Evolutionary conservation across 1,140 invertebrate genomes (phyloP), one percentile per base, ranked within the genome.

Genomic region (Drosophila nebulosa): DNA sequence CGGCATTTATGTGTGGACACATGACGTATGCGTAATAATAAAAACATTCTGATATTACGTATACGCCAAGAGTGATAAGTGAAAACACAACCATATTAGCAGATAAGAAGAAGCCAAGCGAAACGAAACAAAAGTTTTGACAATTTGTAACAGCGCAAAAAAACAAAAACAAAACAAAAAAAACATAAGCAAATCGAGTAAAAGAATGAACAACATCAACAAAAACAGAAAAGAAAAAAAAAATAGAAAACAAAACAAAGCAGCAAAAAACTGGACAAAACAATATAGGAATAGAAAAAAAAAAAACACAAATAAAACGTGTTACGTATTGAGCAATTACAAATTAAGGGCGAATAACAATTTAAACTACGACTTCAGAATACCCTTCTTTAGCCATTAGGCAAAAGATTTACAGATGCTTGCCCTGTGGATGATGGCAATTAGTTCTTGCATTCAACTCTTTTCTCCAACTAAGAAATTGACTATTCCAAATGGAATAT

Each of bases 21-120:
- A 68, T 69, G 67, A 66, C 71, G 79, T 76, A 84, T 79, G 66
- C 79, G 61, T 64, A 75, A 83, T 75, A 58, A 64, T 9, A 30
- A 30, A 60, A 57, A 57, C 62, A 73, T 59, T 67, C 52, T 59
- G 46, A 50, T 60, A 85, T 79, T 85, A 85, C 80, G 80, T 84
- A 85, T 85, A 79, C 76, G 76, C 69, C 16, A 21, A 50, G 50
- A 51, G 18, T 22, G 36, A 36, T 32, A 14, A 32, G 30, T 53
- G 67, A 70, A 65, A 74, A 57, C 36, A 62, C 39, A 21, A 10
- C 39, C 39, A 21, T 46, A 46, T 46, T 46, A 46, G 53, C 39
- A 67, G 80, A 85, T 77, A 79, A 74, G 58, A 39, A 39, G 27
- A 14, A 72, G 58, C 72, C 32, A 69, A 69, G 63, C 50, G 39